Evolutionary conservation across 2,797 vertebrate species (phyloP), one percentile per base, ranked within the genome.

Genomic region (Caiman crocodilus): DNA sequence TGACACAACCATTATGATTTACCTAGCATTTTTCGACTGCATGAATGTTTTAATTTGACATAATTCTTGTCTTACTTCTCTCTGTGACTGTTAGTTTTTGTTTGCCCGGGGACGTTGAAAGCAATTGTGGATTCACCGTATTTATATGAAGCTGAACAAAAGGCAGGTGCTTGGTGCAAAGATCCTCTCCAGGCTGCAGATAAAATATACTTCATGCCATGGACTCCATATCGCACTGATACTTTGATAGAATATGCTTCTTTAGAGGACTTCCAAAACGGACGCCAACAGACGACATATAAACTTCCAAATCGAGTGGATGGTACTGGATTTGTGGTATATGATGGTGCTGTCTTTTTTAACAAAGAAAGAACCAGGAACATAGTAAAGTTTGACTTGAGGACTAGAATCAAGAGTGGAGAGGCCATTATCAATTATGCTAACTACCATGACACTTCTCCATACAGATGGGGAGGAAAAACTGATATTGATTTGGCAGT

Each of bases 141-240:
- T 98, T 98, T 99, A 92, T 99, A 99, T 97, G 99, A 99, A 98
- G 99, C 99, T 96, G 99, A 99, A 96, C 99, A 99, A 97, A 99
- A 99, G 98, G 99, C 99, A 20, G 99, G 99, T 82, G 98, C 99
- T 96, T 99, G 99, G 99, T 99, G 99, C 98, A 99, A 99, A 98
- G 99, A 99, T 97, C 99, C 99, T 74, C 99, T 99, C 85, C 99
- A 99, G 98, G 99, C 99, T 56, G 99, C 98, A 89, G 99, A 99
- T 98, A 99, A 99, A 98, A 99, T 99, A 97, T 99, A 99, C 98
- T 99, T 99, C 97, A 99, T 99, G 99, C 99, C 99, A 81, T 99
- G 99, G 99, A 99, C 99, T 96, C 99, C 99, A 0, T 99, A 99
- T 90, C 99, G 99, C 97, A 99, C 99, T 10, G 99, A 99, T 97